Conservation (phyloP, 1,140 invertebrate genomes). For the Cydia pomonella region DNA sequence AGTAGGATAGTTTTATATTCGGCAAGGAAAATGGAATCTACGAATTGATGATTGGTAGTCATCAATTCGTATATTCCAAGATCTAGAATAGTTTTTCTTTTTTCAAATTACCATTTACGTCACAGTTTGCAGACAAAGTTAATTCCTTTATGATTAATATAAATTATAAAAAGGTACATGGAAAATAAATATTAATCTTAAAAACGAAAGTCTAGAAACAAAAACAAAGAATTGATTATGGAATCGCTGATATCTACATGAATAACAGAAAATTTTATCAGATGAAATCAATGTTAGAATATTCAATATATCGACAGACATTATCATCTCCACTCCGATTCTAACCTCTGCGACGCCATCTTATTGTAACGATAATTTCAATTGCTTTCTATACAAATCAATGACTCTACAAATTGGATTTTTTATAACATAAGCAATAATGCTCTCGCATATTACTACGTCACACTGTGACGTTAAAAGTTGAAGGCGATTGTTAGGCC, state of each 20-base stretch:
- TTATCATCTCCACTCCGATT: slow-evolving; percentile 13
- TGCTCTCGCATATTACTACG: slow-evolving; percentile 1
- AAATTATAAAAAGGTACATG: no score
- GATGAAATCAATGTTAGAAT: background rate
- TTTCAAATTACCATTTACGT: no score
- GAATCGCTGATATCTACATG: background rate
- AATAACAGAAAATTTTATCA: background rate
- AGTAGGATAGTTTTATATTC: no score
- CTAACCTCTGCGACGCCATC: slow-evolving; percentile 8
- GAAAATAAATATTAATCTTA: no score
- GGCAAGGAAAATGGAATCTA: no score
- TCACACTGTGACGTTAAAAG: background rate
- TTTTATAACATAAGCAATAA: slow-evolving; percentile 10
- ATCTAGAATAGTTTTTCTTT: no score
- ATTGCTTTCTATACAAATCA: slow-evolving; percentile 24
- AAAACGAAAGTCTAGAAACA: no score
- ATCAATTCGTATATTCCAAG: no score
- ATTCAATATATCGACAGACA: background rate
- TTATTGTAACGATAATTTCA: slow-evolving; percentile 32
- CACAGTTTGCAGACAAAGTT: no score
- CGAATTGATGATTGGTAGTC: no score
- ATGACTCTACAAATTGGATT: slow-evolving; percentile 31
- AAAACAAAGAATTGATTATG: no score
- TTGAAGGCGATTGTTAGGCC: background rate
- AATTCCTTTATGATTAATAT: no score